A percentile compares a stretch with the other conserved stretches of the same genome.
Evolutionary conservation across 2,113 vertebrate genomes (phyloP).

Genomic region (Lasiurus cinereus): DNA sequence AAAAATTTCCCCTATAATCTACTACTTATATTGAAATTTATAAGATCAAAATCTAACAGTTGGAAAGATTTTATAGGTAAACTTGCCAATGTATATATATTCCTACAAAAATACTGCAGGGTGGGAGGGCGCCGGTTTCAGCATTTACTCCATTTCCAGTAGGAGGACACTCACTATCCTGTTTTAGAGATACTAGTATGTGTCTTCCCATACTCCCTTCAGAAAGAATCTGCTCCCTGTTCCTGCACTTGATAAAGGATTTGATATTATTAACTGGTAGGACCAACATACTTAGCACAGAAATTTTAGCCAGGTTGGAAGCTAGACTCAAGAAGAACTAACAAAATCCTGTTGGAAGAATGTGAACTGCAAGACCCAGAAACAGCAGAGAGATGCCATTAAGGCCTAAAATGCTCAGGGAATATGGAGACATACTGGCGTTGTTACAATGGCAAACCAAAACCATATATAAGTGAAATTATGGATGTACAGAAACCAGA

Average conservation of each 20-base stretch:
- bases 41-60: neutral
- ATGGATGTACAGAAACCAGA: neutral
- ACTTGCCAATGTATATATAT: neutral
- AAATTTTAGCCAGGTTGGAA: neutral
- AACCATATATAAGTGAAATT: neutral
- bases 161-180: neutral
- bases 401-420: neutral
- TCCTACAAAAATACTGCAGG: neutral
- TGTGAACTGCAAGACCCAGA: neutral
- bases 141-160: neutral
- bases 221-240: neutral
- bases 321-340: neutral
- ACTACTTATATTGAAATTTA: neutral
- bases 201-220: neutral
- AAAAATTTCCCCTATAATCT: neutral
- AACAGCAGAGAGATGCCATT: neutral
- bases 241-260: neutral
- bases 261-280: neutral
- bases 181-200: neutral
- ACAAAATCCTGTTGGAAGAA: neutral
- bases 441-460: neutral
- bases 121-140: neutral
- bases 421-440: neutral
- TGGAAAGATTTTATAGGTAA: neutral
- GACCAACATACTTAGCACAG: neutral